A percentile compares a stretch with the other conserved stretches of the same genome.
These are phyloP conservation scores for Boleophthalmus pectinirostris DNA, from an alignment of 2,113 vertebrate genomes.

Conservation along the genomic window DNA sequence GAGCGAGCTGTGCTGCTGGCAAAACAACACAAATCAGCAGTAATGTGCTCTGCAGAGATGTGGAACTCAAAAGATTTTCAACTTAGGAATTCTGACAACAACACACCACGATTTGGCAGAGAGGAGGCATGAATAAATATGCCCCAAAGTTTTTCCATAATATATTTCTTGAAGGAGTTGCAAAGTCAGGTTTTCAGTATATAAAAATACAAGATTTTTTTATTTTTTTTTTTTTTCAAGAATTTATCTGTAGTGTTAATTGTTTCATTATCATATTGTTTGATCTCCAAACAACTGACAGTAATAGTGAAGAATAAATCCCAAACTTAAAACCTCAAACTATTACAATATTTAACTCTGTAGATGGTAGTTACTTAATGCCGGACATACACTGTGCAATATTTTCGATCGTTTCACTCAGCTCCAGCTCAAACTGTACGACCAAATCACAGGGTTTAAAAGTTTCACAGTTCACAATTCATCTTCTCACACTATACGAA, in stretches of 20 bases:
- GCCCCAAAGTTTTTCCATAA: constrained; percentile 45
- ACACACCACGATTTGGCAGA: constrained; percentile 37
- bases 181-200: constrained; percentile 26
- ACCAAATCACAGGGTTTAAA: too few relatives aligned
- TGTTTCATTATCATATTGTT: constrained; percentile 41
- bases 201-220: constrained; percentile 27
- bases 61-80: constrained; percentile 37
- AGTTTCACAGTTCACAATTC: too few relatives aligned
- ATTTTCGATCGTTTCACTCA: too few relatives aligned
- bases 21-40: constrained; percentile 59
- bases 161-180: constrained; percentile 31
- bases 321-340: constrained; percentile 12
- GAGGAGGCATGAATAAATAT: constrained; percentile 52
- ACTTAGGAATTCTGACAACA: constrained; percentile 52
- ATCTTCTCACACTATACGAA: too few relatives aligned
- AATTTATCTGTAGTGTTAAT: constrained; percentile 30
- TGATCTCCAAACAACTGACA: constrained; percentile 52
- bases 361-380: neutral
- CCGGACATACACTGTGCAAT: too few relatives aligned
- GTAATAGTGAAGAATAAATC: constrained; percentile 25
- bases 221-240: neutral
- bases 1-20: constrained; percentile 62
- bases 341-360: neutral
- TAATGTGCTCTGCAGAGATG: constrained; percentile 46
- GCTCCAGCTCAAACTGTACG: too few relatives aligned